A percentile compares a stretch with the other conserved stretches of the same genome.
Evolutionary conservation across 1,140 invertebrate genomes (phyloP).

Genomic region (Steinernema feltiae): DNA sequence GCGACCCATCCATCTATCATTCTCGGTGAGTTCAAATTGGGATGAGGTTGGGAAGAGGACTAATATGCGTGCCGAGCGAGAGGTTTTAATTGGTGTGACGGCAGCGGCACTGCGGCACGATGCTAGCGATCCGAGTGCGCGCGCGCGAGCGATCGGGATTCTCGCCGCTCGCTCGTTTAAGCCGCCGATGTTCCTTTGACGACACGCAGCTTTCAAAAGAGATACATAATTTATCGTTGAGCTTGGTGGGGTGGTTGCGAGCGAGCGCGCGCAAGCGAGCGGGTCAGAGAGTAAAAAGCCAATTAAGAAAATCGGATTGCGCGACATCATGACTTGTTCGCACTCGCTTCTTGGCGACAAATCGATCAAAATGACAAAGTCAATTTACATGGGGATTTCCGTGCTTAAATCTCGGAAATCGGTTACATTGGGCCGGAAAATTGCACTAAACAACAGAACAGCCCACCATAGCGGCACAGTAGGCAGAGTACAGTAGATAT

Average conservation of each 20-base stretch:
- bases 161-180: too few species aligned
- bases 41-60: too few species aligned
- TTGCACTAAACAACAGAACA: too few species aligned
- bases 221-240: slow-evolving; percentile 8
- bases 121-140: neutral
- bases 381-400: too few species aligned
- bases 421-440: too few species aligned
- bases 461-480: too few species aligned
- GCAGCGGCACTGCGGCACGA: neutral
- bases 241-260: neutral
- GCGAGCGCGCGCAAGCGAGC: neutral
- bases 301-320: slow-evolving; percentile 15
- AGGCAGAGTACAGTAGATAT: too few species aligned
- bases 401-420: too few species aligned
- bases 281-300: slow-evolving; percentile 15
- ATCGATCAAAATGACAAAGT: neutral
- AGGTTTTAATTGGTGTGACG: slow-evolving; percentile 10
- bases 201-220: neutral
- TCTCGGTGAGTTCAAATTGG: neutral
- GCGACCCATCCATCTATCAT: slow-evolving; percentile 7
- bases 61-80: slow-evolving; percentile 15
- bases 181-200: neutral
- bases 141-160: too few species aligned
- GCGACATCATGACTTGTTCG: slow-evolving; percentile 11
- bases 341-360: neutral